Conservation (phyloP, 2,888 invertebrate genomes). For the Lithophane ornitopus region DNA sequence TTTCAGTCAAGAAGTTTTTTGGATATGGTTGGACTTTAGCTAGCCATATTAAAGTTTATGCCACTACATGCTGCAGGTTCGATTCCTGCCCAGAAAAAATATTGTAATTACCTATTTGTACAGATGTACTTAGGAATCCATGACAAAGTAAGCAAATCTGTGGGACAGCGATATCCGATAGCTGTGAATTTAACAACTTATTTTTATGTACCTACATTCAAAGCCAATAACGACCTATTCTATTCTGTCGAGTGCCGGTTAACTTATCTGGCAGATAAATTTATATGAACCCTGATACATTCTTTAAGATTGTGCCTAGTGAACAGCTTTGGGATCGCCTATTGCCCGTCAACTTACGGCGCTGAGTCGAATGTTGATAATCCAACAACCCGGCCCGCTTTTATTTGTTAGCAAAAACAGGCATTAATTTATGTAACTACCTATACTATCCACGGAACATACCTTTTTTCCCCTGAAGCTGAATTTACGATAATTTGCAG, state of each 20-base stretch:
- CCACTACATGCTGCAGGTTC: not conserved
- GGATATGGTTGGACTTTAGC: not conserved
- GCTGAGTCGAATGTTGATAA: not conserved
- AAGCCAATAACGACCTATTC: too few species aligned
- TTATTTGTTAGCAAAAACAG: not conserved
- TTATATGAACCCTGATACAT: not conserved
- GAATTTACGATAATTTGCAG: slow-evolving; percentile 79
- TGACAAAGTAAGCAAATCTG: not conserved
- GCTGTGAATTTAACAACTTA: too few species aligned
- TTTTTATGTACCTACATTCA: too few species aligned
- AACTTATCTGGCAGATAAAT: not conserved
- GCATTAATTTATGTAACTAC: not conserved
- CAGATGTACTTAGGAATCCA: not conserved
- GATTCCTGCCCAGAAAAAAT: not conserved
- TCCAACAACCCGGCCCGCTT: not conserved
- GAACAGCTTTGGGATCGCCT: not conserved
- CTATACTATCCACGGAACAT: not conserved
- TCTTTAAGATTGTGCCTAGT: not conserved
- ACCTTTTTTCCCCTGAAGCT: slow-evolving; percentile 19
- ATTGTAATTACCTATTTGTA: too few species aligned
- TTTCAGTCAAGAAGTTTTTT: not conserved
- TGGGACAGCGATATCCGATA: not conserved
- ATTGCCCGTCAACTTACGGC: too few species aligned
- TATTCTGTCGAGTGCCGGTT: too few species aligned
- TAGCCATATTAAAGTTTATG: not conserved